Evolutionary conservation across 2,888 invertebrate species (phyloP).

Genomic region (Plebejus melissa): DNA sequence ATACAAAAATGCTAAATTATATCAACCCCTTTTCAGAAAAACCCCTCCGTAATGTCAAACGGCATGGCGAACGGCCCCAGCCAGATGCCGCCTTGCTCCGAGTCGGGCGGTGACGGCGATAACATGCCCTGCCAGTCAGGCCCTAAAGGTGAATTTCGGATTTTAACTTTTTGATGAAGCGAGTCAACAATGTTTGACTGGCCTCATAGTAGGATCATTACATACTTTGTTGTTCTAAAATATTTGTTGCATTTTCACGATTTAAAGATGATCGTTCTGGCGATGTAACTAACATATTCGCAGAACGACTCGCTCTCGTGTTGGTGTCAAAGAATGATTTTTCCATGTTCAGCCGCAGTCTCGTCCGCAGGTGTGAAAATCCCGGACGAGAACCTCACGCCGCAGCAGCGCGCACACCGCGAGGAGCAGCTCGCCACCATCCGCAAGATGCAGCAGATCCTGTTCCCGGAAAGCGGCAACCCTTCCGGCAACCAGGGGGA

Average conservation of each 20-base stretch:
- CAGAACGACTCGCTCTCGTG: slow-evolving; percentile 5
- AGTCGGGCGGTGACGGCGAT: slow-evolving; percentile 46
- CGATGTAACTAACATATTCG: background rate
- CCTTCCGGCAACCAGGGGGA: slow-evolving; percentile 56
- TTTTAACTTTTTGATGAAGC: background rate
- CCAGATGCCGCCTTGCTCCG: slow-evolving; percentile 63
- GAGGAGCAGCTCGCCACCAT: slow-evolving; percentile 95
- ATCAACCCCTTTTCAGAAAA: slow-evolving; percentile 55
- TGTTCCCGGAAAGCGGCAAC: slow-evolving; percentile 88
- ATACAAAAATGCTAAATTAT: background rate
- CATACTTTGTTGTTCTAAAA: too few species aligned
- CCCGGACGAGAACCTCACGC: slow-evolving; percentile 97
- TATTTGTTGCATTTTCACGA: too few species aligned
- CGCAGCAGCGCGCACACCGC: slow-evolving; percentile 95
- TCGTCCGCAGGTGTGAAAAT: slow-evolving; percentile 86
- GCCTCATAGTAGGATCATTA: too few species aligned
- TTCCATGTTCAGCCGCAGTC: slow-evolving; percentile 39
- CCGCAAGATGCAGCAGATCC: slow-evolving; percentile 93
- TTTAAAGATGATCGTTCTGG: too few species aligned
- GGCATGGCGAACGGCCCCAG: slow-evolving; percentile 69
- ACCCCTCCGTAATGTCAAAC: slow-evolving; percentile 74
- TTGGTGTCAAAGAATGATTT: slow-evolving; percentile 36
- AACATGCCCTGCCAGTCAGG: slow-evolving; percentile 57
- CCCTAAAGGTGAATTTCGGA: slow-evolving; percentile 58
- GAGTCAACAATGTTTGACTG: too few species aligned